Base-by-base conservation (phyloP, 2,113 vertebrate species). In the Aspiorhynchus laticeps region DNA sequence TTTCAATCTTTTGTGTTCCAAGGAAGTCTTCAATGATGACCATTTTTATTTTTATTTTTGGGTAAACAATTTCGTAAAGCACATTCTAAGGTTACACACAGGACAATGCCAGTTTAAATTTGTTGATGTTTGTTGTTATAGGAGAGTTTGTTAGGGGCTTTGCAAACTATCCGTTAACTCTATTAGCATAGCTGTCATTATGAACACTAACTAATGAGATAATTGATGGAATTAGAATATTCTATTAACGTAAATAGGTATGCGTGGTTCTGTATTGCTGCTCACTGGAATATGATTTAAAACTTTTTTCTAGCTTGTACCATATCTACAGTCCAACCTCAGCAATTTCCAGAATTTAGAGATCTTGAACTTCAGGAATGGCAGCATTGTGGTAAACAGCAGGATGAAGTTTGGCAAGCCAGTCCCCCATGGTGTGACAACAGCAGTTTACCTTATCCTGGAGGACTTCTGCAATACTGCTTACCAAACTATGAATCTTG, bases 341-440 rank as follows among this genome's bases (percentile, higher is more conserved):
- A 97, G 96, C 0, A 97, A 97, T 87, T 99, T 99, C 90, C 95
- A 97, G 93, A 96, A 97, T 88, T 93, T 99, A 85, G 97, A 99
- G 94, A 99, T 99, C 90, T 92, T 99, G 33, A 99, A 98, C 94
- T 99, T 99, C 95, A 95, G 97, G 91, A 99, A 99, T 24, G 98
- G 98, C 89, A 99, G 98, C 90, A 96, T 99, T 4, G 97, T 99
- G 90, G 97, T 99, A 77, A 99, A 99, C 90, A 99, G 97, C 88
- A 93, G 97, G 80, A 96, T 99, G 96, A 97, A 96, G 84, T 99
- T 99, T 48, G 94, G 93, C 19, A 96, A 95, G 73, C 96, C 97
- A 0, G 95, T 97, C 75, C 96, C 96, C 67, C 93, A 87, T 65
- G 95, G 97, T 0, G 96, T 98, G 86, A 97, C 96, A 84, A 96